Evolutionary conservation across 2,797 vertebrate species (phyloP), one percentile per base, ranked within the genome.

Genomic region (Discoglossus pictus): DNA sequence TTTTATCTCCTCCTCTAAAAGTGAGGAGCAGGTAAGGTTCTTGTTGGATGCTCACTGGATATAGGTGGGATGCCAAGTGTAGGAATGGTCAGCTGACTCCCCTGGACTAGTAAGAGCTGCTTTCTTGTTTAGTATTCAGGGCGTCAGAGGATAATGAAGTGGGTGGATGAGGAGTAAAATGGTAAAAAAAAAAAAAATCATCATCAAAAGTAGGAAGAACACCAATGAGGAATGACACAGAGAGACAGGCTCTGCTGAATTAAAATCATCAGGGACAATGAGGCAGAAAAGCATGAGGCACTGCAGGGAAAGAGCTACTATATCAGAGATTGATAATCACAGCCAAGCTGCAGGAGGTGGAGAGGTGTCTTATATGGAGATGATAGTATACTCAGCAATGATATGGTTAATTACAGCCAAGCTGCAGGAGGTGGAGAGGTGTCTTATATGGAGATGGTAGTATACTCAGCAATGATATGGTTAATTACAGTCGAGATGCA

Each of bases 21-120:
- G 51, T 55, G 38, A 13, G 54, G 34, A 13, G 7, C 65, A 68
- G 65, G 65, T 60, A 34, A 5, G 16, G 8, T 6, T 42, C 23
- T 31, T 9, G 52, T n/a, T n/a, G n/a, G n/a, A 18, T 48, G 36
- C 17, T 44, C 24, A 56, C 18, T 36, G 42, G 39, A 16, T 13
- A n/a, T 18, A 18, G 16, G 56, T 12, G 40, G 56, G 58, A 20
- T 51, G 55, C 47, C 21, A 40, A 21, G 38, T 36, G 53, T 48
- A 20, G 56, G 10, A 31, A 16, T 46, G 27, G 23, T 69, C 66
- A 69, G 48, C 58, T 54, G 62, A 54, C 62, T 65, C 50, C 13
- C 20, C 15, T 18, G 46, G 56, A 52, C 25, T 25, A 39, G 31
- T 10, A 27, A 46, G 17, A 15, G 21, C 38, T 43, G 55, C 18